Evolutionary conservation across 2,888 invertebrate genomes (phyloP).

Genomic region (Strigamia crassipes): DNA sequence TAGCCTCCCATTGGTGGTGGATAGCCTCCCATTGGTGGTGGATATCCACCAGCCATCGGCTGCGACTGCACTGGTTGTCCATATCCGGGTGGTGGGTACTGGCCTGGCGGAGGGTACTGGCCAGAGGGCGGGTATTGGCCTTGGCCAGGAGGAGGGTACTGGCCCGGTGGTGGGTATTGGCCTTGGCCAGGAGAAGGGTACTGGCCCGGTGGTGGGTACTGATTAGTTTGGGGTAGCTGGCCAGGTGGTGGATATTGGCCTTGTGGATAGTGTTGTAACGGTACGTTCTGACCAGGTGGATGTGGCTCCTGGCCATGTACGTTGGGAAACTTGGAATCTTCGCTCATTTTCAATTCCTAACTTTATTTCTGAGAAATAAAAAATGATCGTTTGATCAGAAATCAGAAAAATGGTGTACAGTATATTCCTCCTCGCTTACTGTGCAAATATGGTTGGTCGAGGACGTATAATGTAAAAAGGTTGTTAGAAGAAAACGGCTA

Average conservation of each 20-base stretch:
- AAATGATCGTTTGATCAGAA: too few species aligned
- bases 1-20: too few species aligned
- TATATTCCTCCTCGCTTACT: too few species aligned
- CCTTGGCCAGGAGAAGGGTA: constrained; percentile 48
- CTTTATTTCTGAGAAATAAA: too few species aligned
- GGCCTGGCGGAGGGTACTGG: constrained; percentile 52
- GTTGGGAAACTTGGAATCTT: neutral
- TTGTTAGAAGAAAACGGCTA: neutral
- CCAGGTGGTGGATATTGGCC: constrained; percentile 53
- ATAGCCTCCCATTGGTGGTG: too few species aligned
- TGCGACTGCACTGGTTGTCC: constrained; percentile 50
- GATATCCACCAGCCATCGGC: constrained; percentile 58
- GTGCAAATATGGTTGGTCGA: too few species aligned
- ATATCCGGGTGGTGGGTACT: constrained; percentile 52
- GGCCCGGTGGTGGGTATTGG: constrained; percentile 50
- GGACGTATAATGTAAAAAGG: too few species aligned
- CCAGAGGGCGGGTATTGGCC: constrained; percentile 48
- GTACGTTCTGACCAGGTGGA: constrained; percentile 51
- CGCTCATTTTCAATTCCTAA: neutral
- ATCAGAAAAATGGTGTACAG: too few species aligned
- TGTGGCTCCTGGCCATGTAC: constrained; percentile 45
- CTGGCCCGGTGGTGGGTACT: constrained; percentile 54
- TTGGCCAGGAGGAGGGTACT: constrained; percentile 48
- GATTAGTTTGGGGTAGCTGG: constrained; percentile 51
- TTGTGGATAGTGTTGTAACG: constrained; percentile 53